Conservation (phyloP, 1,140 invertebrate species). For the Drosophila melanogaster region Release_6_plus_ISO1_MT NC_004354.4:18835001-18835500, state of each 20-base stretch:
- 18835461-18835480: constrained; percentile 19
- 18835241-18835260: constrained; percentile 49
- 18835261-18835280: constrained; percentile 27
- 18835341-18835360: constrained; percentile 66
- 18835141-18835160: background rate
- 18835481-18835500: constrained; percentile 10
- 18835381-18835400: constrained; percentile 4
- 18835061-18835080: no score
- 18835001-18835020: no score
- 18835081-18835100: no score
- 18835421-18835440: constrained; percentile 10
- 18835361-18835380: constrained; percentile 23
- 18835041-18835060: no score
- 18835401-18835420: constrained; percentile 43
- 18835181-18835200: constrained; percentile 13
- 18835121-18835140: background rate
- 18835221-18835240: constrained; percentile 33
- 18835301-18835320: constrained; percentile 7
- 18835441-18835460: constrained; percentile 26
- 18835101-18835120: no score
- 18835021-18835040: background rate
- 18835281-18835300: background rate
- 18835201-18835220: constrained; percentile 19
- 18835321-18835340: constrained; percentile 52
- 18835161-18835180: constrained; percentile 7